These are phyloP conservation scores for Rhinolophus ferrumequinum DNA, from an alignment of 2,113 vertebrate genomes.

Conservation along the genomic window DNA sequence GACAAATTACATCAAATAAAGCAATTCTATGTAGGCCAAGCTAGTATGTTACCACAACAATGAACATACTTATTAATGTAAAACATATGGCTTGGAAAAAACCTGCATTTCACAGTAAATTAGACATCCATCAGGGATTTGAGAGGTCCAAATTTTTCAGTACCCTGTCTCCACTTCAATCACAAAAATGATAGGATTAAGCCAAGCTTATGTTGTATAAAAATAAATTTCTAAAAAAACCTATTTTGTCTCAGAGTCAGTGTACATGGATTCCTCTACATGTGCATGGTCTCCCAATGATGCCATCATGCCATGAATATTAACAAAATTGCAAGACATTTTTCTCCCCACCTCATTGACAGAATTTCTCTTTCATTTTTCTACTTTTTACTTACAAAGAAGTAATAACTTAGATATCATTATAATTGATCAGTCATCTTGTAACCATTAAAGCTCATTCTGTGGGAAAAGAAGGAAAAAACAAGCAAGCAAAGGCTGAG, in stretches of 20 bases:
- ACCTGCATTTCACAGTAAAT: not conserved
- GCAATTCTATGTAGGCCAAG: not conserved
- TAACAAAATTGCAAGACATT: not conserved
- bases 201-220: not conserved
- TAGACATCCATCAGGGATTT: not conserved
- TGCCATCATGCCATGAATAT: not conserved
- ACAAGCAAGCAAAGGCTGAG: not conserved
- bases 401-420: not conserved
- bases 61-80: not conserved
- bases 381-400: not conserved
- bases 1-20: slow-evolving; percentile 1
- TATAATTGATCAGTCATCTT: not conserved
- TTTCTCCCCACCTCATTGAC: not conserved
- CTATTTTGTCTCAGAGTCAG: not conserved
- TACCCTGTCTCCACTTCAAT: not conserved
- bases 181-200: not conserved
- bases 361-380: slow-evolving; percentile 48
- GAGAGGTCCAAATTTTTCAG: not conserved
- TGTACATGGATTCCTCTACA: not conserved
- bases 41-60: not conserved
- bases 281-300: not conserved
- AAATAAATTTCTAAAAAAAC: not conserved
- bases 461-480: not conserved
- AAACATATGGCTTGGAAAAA: not conserved
- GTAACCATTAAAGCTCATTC: not conserved